Evolutionary conservation across 2,888 invertebrate species (phyloP), one percentile per base, ranked within the genome.

Genomic region (Sialis fuliginosa): DNA sequence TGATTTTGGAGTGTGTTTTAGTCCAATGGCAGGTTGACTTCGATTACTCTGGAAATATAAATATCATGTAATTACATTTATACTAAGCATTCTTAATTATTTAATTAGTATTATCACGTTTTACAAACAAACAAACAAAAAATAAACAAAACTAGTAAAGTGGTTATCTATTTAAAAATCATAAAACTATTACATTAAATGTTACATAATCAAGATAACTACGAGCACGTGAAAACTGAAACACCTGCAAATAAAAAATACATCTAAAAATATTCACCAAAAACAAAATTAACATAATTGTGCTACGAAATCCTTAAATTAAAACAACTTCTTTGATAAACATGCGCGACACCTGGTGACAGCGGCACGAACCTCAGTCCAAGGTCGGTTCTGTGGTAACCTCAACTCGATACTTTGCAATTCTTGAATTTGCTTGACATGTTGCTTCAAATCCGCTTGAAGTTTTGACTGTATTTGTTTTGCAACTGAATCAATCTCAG

Each of bases 1-100:
- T 49, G 75, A 66, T 64, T 78, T 79, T 46, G 77, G 75, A 42
- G 77, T 75, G 59, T 78, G 77, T 58, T 78, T 78, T 49, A 78
- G 57, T 48, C 78, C 78, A 52, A 78, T 77, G 44, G 78, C 77
- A 39, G 77, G 78, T 55, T 79, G 79, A 56, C 77, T 78, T 58
- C 78, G 64, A 59, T 77, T 78, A 57, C 77, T 77, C 78, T 79
- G 70, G 37, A 73, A 74, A 56, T 53, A 56, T 56, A 53, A 50
- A 46, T 43, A 22, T 22, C 2, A 22, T 22, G 4, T 2, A 22
- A 22, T 22, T 22, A 22, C 4, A 22, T 2, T 4, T 22, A 22
- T 22, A 4, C 22, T 22, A 22, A 22, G 4, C 22, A 22, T 22
- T 22, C 22, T 22, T 22, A 22, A 2, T 22, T 22, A 22, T 2